A percentile compares a stretch with the other conserved stretches of the same genome.
Evolutionary conservation across 2,797 vertebrate species (phyloP).

Genomic region (Brotula barbata): DNA sequence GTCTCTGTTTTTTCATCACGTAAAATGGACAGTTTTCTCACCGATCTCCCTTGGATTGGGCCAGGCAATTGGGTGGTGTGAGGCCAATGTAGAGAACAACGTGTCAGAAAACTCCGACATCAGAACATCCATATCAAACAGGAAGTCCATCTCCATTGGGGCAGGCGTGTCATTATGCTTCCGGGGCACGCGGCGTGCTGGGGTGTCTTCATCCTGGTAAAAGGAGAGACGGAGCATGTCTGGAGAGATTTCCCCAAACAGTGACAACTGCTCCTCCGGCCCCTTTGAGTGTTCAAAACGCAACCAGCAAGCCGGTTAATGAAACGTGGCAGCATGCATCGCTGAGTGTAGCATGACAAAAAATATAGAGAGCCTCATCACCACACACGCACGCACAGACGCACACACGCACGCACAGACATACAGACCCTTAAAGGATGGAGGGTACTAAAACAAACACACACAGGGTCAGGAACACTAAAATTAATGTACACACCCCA

Average conservation of each 20-base stretch:
- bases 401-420: no score
- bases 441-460: background rate
- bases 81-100: conserved; percentile 92
- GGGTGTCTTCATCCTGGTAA: conserved; percentile 90
- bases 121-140: conserved; percentile 95
- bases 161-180: conserved; percentile 83
- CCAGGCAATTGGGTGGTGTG: conserved; percentile 89
- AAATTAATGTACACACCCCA: background rate
- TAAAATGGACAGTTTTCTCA: conserved; percentile 64
- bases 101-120: conserved; percentile 98
- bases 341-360: conserved; percentile 23
- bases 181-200: conserved; percentile 73
- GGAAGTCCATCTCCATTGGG: conserved; percentile 94
- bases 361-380: no score
- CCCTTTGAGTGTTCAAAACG: conserved; percentile 76
- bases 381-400: no score
- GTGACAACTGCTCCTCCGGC: conserved; percentile 80
- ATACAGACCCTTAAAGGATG: no score
- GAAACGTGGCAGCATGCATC: conserved; percentile 66
- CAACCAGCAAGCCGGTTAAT: conserved; percentile 72
- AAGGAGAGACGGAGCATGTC: conserved; percentile 83
- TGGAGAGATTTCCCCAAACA: conserved; percentile 85
- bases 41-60: conserved; percentile 94
- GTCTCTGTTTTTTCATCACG: background rate
- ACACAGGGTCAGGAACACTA: background rate